A percentile compares a stretch with the other conserved stretches of the same genome.
Conservation (phyloP, 2,888 invertebrate species). For the Ernsta delagoae region DNA sequence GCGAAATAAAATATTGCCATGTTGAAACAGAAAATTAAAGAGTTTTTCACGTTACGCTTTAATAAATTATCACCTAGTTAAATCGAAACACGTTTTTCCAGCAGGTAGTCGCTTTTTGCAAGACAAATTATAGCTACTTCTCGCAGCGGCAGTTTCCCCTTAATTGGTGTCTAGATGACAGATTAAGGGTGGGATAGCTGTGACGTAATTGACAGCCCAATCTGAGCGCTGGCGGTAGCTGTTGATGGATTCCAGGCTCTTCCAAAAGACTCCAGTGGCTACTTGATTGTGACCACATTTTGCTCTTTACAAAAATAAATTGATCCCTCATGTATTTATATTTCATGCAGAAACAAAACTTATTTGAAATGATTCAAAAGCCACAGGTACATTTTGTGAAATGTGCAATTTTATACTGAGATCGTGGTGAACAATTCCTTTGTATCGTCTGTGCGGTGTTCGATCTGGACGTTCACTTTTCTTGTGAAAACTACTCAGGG, state of each 20-base stretch:
- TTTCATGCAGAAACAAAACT: not conserved
- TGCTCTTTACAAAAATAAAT: not conserved
- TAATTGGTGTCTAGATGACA: conserved; percentile 83
- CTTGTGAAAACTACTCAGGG: conserved; percentile 67
- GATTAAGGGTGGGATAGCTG: conserved; percentile 73
- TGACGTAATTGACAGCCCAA: conserved; percentile 82
- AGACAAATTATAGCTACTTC: conserved; percentile 70
- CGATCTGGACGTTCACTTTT: conserved; percentile 55
- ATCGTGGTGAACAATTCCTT: not conserved
- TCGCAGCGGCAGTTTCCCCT: conserved; percentile 67
- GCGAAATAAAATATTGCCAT: conserved; percentile 8
- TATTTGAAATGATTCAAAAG: not conserved
- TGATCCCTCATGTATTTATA: not conserved
- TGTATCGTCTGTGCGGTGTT: conserved; percentile 32
- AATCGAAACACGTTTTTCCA: conserved; percentile 22
- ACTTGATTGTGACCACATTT: not conserved
- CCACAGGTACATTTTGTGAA: not conserved
- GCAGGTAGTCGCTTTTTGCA: conserved; percentile 48
- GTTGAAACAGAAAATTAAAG: conserved; percentile 8
- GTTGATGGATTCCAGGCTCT: conserved; percentile 63
- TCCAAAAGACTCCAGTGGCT: conserved; percentile 5
- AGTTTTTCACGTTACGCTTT: conserved; percentile 6
- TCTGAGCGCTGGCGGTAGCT: conserved; percentile 68
- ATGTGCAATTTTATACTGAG: not conserved
- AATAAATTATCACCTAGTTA: conserved; percentile 22